Base-by-base conservation (phyloP, 2,888 invertebrate species). In the Synanthedon formicaeformis region DNA sequence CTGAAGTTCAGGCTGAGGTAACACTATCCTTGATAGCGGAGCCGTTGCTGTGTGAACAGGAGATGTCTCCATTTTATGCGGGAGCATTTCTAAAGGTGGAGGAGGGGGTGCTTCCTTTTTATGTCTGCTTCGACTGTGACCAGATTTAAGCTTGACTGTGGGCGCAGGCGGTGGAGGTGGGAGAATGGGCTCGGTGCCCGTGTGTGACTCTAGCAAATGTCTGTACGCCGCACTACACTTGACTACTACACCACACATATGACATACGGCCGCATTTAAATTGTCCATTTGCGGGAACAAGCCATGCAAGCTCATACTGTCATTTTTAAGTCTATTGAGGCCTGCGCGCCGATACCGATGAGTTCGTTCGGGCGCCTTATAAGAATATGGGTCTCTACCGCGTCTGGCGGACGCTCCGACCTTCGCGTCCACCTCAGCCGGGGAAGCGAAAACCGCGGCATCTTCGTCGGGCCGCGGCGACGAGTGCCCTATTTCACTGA, bases 211-310 rank as follows among this genome's bases (percentile, higher is more conserved):
- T 63, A 90, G 89, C 78, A 94, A 90, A 76, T 95, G 95, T 71
- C 91, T 89, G 66, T 91, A 91, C 52, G 93, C 90, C 51, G 94
- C 94, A 75, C 93, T 92, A 64, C 93, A 93, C 81, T 94, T 94
- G 64, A 94, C 91, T 70, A 92, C 91, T 60, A 92, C 90, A 60
- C 91, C 91, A 76, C 95, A 95, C 74, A 91, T 88, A 77, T 93
- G 92, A 79, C 95, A 95, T 63, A 94, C 91, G 56, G 94, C 93
- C 57, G 93, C 91, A 72, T 91, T 91, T 64, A 94, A 91, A 57
- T 90, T 89, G 79, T 94, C 94, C 78, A 91, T 90, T 67, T 93
- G 93, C 23, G 95, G 95, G 67, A 93, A 93, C 65, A 93, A 89
- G 50, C 94, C 94, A 77, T 92, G 94, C 54, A 94, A 89, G 62